These are phyloP conservation scores for Crepidodera aurea DNA, from an alignment of 2,888 invertebrate genomes.

Conservation along the genomic window DNA sequence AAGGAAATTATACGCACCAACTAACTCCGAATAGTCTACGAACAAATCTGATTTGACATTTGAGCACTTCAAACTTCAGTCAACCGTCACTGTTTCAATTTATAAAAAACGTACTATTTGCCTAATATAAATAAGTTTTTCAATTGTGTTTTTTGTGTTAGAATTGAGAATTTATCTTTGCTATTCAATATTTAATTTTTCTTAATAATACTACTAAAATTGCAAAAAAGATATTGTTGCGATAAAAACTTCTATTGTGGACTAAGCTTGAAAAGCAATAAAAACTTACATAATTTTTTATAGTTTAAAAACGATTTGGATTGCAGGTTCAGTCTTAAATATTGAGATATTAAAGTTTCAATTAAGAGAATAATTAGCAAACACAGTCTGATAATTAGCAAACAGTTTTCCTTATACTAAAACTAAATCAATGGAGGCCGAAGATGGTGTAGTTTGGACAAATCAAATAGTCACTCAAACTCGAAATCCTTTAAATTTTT, in stretches of 20 bases:
- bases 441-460: slow-evolving; percentile 29
- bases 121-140: not conserved
- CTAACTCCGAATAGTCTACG: too few species aligned
- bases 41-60: not conserved
- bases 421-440: slow-evolving; percentile 5
- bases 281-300: slow-evolving; percentile 7
- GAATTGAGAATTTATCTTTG: too few species aligned
- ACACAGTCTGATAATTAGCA: slow-evolving; percentile 14
- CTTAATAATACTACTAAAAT: not conserved
- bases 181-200: too few species aligned
- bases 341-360: too few species aligned
- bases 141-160: too few species aligned
- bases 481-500: slow-evolving; percentile 24
- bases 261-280: not conserved
- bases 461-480: slow-evolving; percentile 23
- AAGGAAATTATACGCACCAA: too few species aligned
- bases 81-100: slow-evolving; percentile 9
- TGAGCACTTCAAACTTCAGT: not conserved
- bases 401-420: slow-evolving; percentile 20
- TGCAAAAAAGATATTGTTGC: not conserved
- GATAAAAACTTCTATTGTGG: not conserved
- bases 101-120: slow-evolving; percentile 4
- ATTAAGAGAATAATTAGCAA: slow-evolving; percentile 4
- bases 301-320: not conserved
- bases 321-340: not conserved